These are phyloP conservation scores for Hycleus cichorii DNA, from an alignment of 1,140 invertebrate species.

Conservation along the genomic window DNA sequence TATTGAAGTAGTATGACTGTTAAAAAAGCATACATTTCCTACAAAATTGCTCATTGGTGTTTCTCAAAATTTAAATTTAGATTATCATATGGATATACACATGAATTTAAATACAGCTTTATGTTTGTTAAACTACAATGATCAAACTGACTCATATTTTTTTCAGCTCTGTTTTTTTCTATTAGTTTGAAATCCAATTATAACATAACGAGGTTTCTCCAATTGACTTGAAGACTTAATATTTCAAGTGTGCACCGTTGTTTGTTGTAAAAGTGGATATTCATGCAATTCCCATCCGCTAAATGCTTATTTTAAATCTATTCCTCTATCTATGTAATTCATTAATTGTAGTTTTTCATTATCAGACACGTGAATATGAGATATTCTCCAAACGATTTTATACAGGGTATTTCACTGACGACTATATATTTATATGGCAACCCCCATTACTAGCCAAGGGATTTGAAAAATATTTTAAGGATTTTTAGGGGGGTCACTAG, in stretches of 20 bases:
- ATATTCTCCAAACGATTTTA: too few species aligned
- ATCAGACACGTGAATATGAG: neutral
- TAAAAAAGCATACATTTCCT: slow-evolving; percentile 29
- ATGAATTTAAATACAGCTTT: slow-evolving; percentile 30
- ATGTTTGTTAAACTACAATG: slow-evolving; percentile 26
- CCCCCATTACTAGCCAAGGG: too few species aligned
- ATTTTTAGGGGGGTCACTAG: too few species aligned
- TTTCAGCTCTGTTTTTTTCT: slow-evolving; percentile 13
- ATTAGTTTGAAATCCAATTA: slow-evolving; percentile 25
- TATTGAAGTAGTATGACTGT: slow-evolving; percentile 14
- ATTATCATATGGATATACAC: slow-evolving; percentile 33
- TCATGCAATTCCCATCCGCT: slow-evolving; percentile 33
- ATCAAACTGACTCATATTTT: slow-evolving; percentile 25
- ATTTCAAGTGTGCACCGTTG: slow-evolving; percentile 20
- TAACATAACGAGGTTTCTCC: slow-evolving; percentile 22
- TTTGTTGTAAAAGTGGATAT: slow-evolving; percentile 25
- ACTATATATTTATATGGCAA: too few species aligned
- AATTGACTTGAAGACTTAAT: slow-evolving; percentile 18
- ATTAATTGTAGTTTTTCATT: slow-evolving; percentile 10
- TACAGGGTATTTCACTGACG: too few species aligned
- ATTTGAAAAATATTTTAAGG: too few species aligned
- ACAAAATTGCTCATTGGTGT: slow-evolving; percentile 21
- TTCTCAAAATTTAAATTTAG: slow-evolving; percentile 25
- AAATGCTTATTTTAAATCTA: slow-evolving; percentile 25
- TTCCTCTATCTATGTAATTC: slow-evolving; percentile 9